phyloP scores from a whole-genome alignment of 2,113 vertebrate species.

The Tretioscincus oriximinensis region DNA sequence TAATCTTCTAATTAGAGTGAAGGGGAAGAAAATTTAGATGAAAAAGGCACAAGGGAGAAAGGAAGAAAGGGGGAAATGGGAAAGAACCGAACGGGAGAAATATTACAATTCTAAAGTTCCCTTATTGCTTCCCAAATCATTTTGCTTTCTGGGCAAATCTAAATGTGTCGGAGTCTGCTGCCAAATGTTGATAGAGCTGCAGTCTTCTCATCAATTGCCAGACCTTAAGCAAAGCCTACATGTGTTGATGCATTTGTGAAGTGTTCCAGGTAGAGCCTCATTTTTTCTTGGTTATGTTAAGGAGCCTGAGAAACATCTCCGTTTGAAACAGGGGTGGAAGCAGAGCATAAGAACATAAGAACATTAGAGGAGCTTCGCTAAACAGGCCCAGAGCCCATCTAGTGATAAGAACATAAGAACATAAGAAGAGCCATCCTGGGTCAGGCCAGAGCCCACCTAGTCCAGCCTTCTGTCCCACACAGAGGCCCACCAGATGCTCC shows the following conservation, averaged over 20 bases:
- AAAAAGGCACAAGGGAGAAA: neutral
- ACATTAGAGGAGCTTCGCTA: too few species aligned
- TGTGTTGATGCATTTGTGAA: constrained; percentile 52
- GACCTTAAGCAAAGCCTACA: constrained; percentile 61
- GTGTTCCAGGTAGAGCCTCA: constrained; percentile 37
- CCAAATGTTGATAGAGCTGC: constrained; percentile 59
- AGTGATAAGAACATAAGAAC: too few species aligned
- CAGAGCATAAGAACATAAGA: too few species aligned
- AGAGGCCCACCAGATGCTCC: too few species aligned
- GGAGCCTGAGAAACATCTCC: constrained; percentile 10
- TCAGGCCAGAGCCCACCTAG: too few species aligned
- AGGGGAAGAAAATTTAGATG: neutral
- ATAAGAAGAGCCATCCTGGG: too few species aligned
- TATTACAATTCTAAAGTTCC: constrained; percentile 25
- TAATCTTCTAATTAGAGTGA: constrained; percentile 17
- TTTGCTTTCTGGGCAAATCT: constrained; percentile 47
- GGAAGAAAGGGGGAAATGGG: constrained; percentile 19
- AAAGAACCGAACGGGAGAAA: neutral
- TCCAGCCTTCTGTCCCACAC: too few species aligned
- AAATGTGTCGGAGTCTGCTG: constrained; percentile 46
- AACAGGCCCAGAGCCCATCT: too few species aligned
- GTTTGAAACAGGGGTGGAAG: neutral
- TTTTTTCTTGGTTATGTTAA: constrained; percentile 36
- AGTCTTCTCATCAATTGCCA: constrained; percentile 69
- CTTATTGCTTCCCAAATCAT: constrained; percentile 31